Percentiles rank a stretch among this genome's conserved stretches.
phyloP scores from a whole-genome alignment of 2,113 vertebrate genomes.

The Morone saxatilis region DNA sequence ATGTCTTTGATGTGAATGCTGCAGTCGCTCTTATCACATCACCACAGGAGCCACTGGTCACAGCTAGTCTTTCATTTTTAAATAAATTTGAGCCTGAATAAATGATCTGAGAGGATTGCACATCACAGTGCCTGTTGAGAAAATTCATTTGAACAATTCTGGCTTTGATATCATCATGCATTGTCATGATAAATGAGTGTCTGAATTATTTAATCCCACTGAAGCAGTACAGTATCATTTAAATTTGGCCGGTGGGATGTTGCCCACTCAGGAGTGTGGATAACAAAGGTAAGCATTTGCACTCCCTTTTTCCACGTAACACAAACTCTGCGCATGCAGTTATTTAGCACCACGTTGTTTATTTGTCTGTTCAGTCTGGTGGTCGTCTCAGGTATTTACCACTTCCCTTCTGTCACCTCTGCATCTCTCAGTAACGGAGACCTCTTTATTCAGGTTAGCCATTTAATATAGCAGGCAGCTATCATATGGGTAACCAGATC shows the following conservation, averaged over 20 bases:
- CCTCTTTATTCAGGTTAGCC: constrained; percentile 50
- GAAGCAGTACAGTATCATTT: constrained; percentile 29
- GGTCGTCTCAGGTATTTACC: constrained; percentile 50
- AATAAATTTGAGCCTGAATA: constrained; percentile 65
- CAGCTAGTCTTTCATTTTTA: constrained; percentile 57
- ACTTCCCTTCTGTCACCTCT: constrained; percentile 14
- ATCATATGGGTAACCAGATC: constrained; percentile 49
- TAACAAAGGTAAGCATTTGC: constrained; percentile 24
- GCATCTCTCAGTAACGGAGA: constrained; percentile 26
- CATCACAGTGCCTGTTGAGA: constrained; percentile 41
- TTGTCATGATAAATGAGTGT: constrained; percentile 57
- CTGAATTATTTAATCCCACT: constrained; percentile 37
- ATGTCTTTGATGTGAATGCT: constrained; percentile 53
- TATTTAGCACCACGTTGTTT: constrained; percentile 64
- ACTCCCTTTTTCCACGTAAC: constrained; percentile 1
- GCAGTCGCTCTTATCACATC: constrained; percentile 59
- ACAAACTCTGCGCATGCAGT: constrained; percentile 11
- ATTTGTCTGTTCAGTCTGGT: constrained; percentile 53
- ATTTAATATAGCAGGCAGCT: constrained; percentile 27
- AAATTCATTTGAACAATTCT: constrained; percentile 60
- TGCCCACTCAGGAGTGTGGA: neutral
- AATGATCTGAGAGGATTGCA: constrained; percentile 58
- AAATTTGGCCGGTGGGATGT: constrained; percentile 8
- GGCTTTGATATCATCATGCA: constrained; percentile 61
- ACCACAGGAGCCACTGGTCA: constrained; percentile 55